Evolutionary conservation across 2,888 invertebrate genomes (phyloP), one percentile per base, ranked within the genome.

Genomic region (Drosophila prolongata): DNA sequence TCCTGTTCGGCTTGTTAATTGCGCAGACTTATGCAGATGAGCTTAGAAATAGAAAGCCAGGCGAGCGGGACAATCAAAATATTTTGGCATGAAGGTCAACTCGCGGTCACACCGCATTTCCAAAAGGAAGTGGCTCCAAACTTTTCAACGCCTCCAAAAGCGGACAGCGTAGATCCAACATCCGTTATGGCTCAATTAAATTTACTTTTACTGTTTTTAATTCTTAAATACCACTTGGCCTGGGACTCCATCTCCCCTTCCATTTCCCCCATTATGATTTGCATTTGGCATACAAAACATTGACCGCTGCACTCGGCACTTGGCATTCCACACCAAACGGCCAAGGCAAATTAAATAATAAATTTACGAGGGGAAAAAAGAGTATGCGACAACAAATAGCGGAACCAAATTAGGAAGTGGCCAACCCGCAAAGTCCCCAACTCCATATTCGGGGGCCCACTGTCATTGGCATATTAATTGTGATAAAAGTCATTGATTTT

Each of bases 401-500:
- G 85, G 85, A 85, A 85, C 85, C 85, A 85, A 85, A 88, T 85
- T 85, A 77, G 85, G 85, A 85, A 88, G 89, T 88, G 72, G 64
- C 84, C 83, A 77, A 73, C 71, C 66, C 66, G 68, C 61, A 59
- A 27, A 37, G 57, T 38, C 42, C 53, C 65, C 79, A 84, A 55
- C 69, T 60, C 84, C 87, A 72, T 84, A 82, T 84, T 78, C 58
- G 75, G 83, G 44, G 38, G 44, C 10, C 10, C 55, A 40, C 56
- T 27, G 40, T 77, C 87, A 68, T 70, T 77, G 86, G 87, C 83
- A 84, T 84, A 84, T 79, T 84, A 87, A 84, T 66, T 46, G 46
- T 52, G 61, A 62, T 55, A 68, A 61, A 47, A 49, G 24, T 66
- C 46, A 71, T 52, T 42, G 60, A 53, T 40, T 35, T 42, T 30